Percentiles rank a stretch among this genome's conserved stretches.
Conservation (phyloP, 2,888 invertebrate species). For the Ornithoptera alexandrae region DNA sequence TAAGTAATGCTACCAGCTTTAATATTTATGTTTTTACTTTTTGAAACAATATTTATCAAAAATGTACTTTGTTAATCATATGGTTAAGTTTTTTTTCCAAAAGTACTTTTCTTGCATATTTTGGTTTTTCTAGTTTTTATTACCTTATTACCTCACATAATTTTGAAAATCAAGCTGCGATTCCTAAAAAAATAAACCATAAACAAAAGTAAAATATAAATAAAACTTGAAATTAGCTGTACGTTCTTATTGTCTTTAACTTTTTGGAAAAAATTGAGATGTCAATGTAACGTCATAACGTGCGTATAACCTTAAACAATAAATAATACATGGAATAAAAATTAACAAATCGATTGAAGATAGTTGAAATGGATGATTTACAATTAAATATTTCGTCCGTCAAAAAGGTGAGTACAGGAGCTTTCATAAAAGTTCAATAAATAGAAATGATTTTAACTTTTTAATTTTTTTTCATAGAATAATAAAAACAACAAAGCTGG, state of each 20-base stretch:
- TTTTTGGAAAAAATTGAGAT: neutral
- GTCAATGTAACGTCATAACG: slow-evolving; percentile 14
- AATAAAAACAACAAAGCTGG: slow-evolving; percentile 46
- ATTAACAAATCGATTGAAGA: neutral
- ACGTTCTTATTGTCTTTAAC: neutral
- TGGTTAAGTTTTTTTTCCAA: no score
- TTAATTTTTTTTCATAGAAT: slow-evolving; percentile 32
- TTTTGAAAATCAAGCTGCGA: neutral
- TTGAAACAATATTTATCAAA: no score
- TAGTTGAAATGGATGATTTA: slow-evolving; percentile 68
- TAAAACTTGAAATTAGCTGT: neutral
- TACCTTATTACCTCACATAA: neutral
- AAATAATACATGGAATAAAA: neutral
- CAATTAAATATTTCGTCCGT: slow-evolving; percentile 69
- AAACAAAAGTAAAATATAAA: neutral
- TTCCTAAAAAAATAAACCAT: neutral
- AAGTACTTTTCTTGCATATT: no score
- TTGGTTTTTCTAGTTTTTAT: no score
- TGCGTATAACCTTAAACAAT: slow-evolving; percentile 29
- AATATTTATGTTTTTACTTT: no score
- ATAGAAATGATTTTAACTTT: slow-evolving; percentile 1
- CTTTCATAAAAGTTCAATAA: slow-evolving; percentile 2
- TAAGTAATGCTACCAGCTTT: no score
- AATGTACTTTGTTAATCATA: no score
- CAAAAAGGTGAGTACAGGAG: slow-evolving; percentile 53